Conservation (phyloP, 2,888 invertebrate genomes). For the Drosophila seclusa region DNA sequence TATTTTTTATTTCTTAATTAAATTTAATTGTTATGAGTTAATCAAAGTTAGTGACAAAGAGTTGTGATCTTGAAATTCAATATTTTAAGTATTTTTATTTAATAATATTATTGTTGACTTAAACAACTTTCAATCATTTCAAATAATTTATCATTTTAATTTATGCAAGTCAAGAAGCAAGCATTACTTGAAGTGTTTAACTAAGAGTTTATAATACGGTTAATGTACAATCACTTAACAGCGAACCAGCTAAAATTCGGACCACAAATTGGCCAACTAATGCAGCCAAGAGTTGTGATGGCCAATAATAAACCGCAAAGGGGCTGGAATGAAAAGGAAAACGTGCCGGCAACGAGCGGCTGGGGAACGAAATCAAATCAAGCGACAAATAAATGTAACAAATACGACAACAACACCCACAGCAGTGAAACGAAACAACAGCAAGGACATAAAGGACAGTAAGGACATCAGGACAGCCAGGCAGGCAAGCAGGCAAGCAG, state of each 20-base stretch:
- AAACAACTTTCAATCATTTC: neutral
- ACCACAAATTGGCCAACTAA: constrained; percentile 70
- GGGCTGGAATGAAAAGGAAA: constrained; percentile 23
- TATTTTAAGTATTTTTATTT: no score
- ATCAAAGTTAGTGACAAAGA: neutral
- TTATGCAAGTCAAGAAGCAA: neutral
- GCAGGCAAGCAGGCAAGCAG: constrained; percentile 12
- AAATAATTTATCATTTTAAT: no score
- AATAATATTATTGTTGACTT: neutral
- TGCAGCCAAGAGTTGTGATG: constrained; percentile 40
- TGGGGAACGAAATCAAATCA: constrained; percentile 68
- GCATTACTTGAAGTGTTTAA: neutral
- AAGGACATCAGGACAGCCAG: constrained; percentile 19
- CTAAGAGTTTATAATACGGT: constrained; percentile 10
- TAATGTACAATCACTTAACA: constrained; percentile 48
- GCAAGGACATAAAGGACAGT: constrained; percentile 17
- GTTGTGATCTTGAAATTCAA: neutral
- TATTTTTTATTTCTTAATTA: neutral
- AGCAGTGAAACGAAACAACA: constrained; percentile 1
- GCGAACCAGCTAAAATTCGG: constrained; percentile 32
- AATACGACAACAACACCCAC: constrained; percentile 63
- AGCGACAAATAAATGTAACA: constrained; percentile 79
- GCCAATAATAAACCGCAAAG: constrained; percentile 59
- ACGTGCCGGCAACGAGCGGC: constrained; percentile 37
- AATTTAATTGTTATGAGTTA: neutral